Conservation (phyloP, 2,888 invertebrate species). For the Geophilus truncorum region DNA sequence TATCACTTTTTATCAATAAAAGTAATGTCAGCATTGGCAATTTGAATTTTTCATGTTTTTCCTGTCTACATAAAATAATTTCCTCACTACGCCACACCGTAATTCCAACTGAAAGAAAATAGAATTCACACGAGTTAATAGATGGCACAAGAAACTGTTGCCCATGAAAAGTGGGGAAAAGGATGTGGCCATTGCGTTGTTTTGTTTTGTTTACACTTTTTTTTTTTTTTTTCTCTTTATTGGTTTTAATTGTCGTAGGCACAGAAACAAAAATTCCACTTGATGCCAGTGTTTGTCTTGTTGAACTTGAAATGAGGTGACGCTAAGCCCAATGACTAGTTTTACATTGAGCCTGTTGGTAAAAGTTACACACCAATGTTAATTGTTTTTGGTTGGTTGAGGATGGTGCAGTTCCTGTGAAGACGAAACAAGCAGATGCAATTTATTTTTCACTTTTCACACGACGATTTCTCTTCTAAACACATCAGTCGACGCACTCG, state of each 20-base stretch:
- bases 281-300: background rate
- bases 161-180: too few species aligned
- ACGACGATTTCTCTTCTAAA: background rate
- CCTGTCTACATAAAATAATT: background rate
- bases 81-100: background rate
- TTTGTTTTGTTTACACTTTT: too few species aligned
- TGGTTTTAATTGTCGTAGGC: background rate
- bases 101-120: background rate
- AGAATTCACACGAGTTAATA: too few species aligned
- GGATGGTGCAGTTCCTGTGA: background rate
- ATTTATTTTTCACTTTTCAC: background rate
- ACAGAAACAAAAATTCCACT: constrained; percentile 1
- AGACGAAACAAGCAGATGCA: background rate
- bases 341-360: background rate
- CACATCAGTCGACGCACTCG: background rate
- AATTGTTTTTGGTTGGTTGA: background rate
- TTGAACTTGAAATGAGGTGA: background rate
- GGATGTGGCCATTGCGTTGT: too few species aligned
- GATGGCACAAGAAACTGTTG: background rate
- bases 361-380: background rate
- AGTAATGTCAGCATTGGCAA: background rate
- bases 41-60: background rate
- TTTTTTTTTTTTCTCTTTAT: background rate
- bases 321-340: background rate
- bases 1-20: background rate